Percentiles rank a stretch among this genome's conserved stretches.
These are phyloP conservation scores for Nothobranchius kuhntae DNA, from an alignment of 2,113 vertebrate species.

Conservation along the genomic window DNA sequence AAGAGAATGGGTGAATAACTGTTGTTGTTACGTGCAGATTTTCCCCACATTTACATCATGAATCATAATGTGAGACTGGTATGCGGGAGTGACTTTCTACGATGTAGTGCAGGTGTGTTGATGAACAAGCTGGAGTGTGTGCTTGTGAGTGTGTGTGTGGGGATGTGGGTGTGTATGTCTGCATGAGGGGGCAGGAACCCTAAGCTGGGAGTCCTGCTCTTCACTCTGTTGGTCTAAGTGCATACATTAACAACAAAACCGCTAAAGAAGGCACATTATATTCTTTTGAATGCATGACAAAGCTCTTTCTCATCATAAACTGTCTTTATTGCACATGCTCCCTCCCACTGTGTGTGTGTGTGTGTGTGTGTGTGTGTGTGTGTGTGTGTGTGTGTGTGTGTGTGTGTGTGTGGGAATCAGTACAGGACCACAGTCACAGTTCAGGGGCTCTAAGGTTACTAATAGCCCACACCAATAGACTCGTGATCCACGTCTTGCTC, in stretches of 20 bases:
- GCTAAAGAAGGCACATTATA: constrained; percentile 39
- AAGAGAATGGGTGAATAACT: no score
- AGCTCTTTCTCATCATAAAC: constrained; percentile 68
- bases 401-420: constrained; percentile 79
- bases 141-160: no score
- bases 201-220: constrained; percentile 31
- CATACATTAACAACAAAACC: constrained; percentile 63
- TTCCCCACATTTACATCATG: constrained; percentile 18
- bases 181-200: constrained; percentile 7
- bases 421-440: constrained; percentile 81
- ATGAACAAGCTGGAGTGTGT: not conserved
- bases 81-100: constrained; percentile 14
- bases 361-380: constrained; percentile 72
- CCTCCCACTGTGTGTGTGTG: constrained; percentile 48
- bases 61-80: constrained; percentile 4
- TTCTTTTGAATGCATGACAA: constrained; percentile 63
- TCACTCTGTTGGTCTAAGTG: constrained; percentile 39
- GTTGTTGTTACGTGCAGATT: not conserved
- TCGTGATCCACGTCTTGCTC: constrained; percentile 72
- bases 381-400: constrained; percentile 74
- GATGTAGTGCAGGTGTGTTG: constrained; percentile 7
- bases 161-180: constrained; percentile 6
- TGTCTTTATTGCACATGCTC: constrained; percentile 40
- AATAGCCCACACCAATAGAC: constrained; percentile 80
- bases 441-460: constrained; percentile 83